A percentile compares a stretch with the other conserved stretches of the same genome.
Conservation (phyloP, 1,140 invertebrate species). For the Apis florea region DNA sequence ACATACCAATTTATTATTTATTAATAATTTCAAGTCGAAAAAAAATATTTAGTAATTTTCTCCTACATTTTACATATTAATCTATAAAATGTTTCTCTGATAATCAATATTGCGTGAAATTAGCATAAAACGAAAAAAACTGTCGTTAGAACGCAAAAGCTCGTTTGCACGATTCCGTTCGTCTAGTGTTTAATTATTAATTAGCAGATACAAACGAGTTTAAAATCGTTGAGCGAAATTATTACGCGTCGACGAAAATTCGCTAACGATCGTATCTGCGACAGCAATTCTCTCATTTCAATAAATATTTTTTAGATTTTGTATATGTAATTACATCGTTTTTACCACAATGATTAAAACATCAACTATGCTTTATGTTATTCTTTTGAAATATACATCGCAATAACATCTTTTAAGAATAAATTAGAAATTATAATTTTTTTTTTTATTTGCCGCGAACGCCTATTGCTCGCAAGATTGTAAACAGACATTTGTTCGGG, state of each 20-base stretch:
- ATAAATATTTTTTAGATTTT: slow-evolving; percentile 8
- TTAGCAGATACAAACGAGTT: slow-evolving; percentile 20
- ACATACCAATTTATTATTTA: no score
- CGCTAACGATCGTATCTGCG: slow-evolving; percentile 17
- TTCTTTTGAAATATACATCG: slow-evolving; percentile 23
- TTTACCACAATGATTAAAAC: slow-evolving; percentile 24
- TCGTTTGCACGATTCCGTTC: slow-evolving; percentile 2
- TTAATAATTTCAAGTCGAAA: no score
- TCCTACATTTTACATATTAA: background rate
- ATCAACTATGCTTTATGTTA: slow-evolving; percentile 14
- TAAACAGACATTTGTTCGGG: no score
- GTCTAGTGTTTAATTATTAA: slow-evolving; percentile 23
- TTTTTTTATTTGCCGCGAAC: background rate
- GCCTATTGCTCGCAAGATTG: no score
- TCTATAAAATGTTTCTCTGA: background rate
- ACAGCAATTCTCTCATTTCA: background rate
- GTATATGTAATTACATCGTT: background rate
- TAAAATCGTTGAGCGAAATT: slow-evolving; percentile 28
- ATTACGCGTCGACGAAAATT: background rate
- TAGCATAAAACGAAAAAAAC: background rate
- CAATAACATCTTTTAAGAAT: background rate
- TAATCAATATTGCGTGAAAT: background rate
- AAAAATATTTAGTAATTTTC: no score
- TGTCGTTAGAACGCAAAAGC: background rate
- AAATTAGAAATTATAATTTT: background rate